Evolutionary conservation across 2,888 invertebrate species (phyloP), one percentile per base, ranked within the genome.

Genomic region (Agrochola litura): DNA sequence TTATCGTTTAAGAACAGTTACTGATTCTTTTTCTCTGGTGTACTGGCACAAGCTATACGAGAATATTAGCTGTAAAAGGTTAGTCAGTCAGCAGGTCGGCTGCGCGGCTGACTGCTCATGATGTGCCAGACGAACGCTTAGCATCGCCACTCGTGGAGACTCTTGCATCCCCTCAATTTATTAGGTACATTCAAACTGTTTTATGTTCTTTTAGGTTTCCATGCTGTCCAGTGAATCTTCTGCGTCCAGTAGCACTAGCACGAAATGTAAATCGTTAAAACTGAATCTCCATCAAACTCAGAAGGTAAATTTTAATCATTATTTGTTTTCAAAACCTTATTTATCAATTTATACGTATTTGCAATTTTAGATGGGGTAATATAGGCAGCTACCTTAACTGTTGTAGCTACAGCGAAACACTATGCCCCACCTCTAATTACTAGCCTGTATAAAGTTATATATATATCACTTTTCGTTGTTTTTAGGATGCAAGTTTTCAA

Each of bases 161-260:
- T 58, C 25, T 22, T 16, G 10, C 10, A 73, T 25, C 25, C 41
- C 52, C 16, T 70, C 46, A 37, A 37, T 12, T n/a, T 22, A 66
- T 66, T 46, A 49, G 5, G 22, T 54, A 9, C 4, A 70, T 25
- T 52, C 0, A 46, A 75, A 73, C 41, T 80, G 8, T 61, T 61
- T 25, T 72, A 52, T 83, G 12, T 41, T 60, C 19, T 92, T 90
- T 68, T 89, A 97, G 95, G 98, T 99, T 54, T 99, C 99, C 46
- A 98, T 99, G 97, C 96, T 99, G 83, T 99, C 99, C 46, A 98
- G 98, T 88, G 99, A 99, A 95, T 99, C 99, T 61, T 99, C 99
- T 9, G 99, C 99, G 43, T 99, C 99, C 70, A 99, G 99, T 91
- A 98, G 98, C 84, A 98, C 97, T 60, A 98, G 98, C 90, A 97